Percentiles rank a stretch among this genome's conserved stretches.
Evolutionary conservation across 53 echinoderm and acorn worm species (phyloP).

Genomic region (Patiria pectinifera): DNA sequence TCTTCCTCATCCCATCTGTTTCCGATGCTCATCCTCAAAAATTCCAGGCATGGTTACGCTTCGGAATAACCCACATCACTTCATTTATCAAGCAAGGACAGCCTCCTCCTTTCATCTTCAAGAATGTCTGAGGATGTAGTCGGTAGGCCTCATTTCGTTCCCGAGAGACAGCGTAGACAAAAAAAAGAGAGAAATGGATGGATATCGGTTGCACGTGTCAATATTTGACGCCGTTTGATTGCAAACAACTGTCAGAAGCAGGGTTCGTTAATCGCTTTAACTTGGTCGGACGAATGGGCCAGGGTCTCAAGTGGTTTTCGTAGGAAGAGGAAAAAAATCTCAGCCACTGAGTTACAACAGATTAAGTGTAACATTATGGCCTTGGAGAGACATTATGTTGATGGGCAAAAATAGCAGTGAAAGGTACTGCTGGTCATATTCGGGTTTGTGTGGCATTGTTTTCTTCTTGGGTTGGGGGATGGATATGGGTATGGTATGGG

Average conservation of each 20-base stretch:
- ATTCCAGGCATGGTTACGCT: neutral
- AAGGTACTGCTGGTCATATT: neutral
- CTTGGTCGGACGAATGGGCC: neutral
- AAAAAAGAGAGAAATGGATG: neutral
- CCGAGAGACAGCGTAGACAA: neutral
- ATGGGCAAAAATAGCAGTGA: neutral
- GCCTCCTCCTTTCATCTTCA: neutral
- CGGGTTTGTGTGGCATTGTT: no score
- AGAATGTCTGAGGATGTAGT: neutral
- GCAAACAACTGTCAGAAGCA: constrained; percentile 1
- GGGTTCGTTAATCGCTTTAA: neutral
- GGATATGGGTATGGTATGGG: no score
- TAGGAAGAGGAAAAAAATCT: neutral
- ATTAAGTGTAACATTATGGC: neutral
- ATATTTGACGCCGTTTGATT: neutral
- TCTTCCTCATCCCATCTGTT: neutral
- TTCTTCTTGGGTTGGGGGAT: no score
- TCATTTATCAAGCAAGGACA: neutral
- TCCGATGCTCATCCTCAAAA: neutral
- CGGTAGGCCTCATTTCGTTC: neutral
- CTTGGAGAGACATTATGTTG: neutral
- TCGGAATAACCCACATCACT: neutral
- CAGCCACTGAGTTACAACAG: neutral
- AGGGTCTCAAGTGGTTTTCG: neutral
- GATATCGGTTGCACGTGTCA: neutral